phyloP scores from a whole-genome alignment of 64 coral and sea anemone genomes.

The Actinia equina region DNA sequence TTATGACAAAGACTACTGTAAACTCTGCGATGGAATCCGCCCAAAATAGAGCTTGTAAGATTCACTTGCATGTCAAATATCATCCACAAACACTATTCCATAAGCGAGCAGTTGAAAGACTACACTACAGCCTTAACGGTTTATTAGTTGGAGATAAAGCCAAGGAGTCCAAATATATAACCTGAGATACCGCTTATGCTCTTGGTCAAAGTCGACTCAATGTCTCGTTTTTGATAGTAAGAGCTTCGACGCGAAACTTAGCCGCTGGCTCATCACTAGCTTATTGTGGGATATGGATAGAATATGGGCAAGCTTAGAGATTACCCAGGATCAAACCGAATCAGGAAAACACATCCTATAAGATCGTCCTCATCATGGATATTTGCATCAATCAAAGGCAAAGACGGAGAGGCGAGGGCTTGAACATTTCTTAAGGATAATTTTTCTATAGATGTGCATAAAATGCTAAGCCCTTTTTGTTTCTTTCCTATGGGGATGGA shows the following conservation, averaged over 20 bases:
- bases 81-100: neutral
- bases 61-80: slow-evolving; percentile 2
- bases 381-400: neutral
- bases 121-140: slow-evolving; percentile 11
- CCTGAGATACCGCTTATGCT: neutral
- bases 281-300: slow-evolving; percentile 14
- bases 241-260: neutral
- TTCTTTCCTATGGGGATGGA: neutral
- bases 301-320: slow-evolving; percentile 17
- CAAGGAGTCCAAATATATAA: neutral
- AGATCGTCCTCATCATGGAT: neutral
- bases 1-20: neutral
- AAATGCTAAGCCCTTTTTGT: neutral
- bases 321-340: slow-evolving; percentile 7
- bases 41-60: neutral
- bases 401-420: neutral
- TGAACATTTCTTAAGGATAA: neutral
- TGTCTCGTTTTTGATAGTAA: slow-evolving; percentile 16
- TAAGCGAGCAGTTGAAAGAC: slow-evolving; percentile 12
- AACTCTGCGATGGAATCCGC: neutral
- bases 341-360: slow-evolving; percentile 7
- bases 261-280: slow-evolving; percentile 4
- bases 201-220: slow-evolving; percentile 1
- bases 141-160: slow-evolving; percentile 8
- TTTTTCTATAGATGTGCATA: neutral